Evolutionary conservation across 2,888 invertebrate genomes (phyloP), one percentile per base, ranked within the genome.

Genomic region (Micropterix aruncella): DNA sequence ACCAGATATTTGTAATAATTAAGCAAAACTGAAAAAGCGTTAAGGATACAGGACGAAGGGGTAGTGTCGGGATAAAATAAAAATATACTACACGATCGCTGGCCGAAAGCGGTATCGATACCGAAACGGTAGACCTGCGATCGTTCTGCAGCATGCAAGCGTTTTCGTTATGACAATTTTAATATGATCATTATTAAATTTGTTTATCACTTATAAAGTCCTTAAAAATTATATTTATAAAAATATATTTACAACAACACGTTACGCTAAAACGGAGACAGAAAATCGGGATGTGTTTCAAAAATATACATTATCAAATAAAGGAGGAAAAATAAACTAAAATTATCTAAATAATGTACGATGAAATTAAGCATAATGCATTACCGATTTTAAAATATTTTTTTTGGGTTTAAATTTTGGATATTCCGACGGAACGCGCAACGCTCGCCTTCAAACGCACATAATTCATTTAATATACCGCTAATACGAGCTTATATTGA

Each of bases 241-340:
- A 49, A 49, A 49, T 49, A 49, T 49, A 48, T 48, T 45, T 48
- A 48, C 48, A 48, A 41, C 39, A 45, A 48, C 41, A 42, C 39
- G 43, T 43, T 43, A 27, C n/a, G 12, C 27, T 27, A 27, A 27
- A 27, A 27, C 27, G 12, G 27, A n/a, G n/a, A n/a, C n/a, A n/a
- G n/a, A n/a, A n/a, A n/a, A n/a, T n/a, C n/a, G n/a, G n/a, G n/a
- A n/a, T n/a, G n/a, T n/a, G n/a, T n/a, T n/a, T n/a, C n/a, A n/a
- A n/a, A n/a, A n/a, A n/a, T n/a, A n/a, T n/a, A n/a, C n/a, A n/a
- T n/a, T n/a, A n/a, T n/a, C n/a, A n/a, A n/a, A n/a, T n/a, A n/a
- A n/a, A n/a, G n/a, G n/a, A n/a, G n/a, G n/a, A n/a, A n/a, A n/a
- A n/a, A n/a, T n/a, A n/a, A n/a, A n/a, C n/a, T n/a, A n/a, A n/a